A percentile compares a stretch with the other conserved stretches of the same genome.
Evolutionary conservation across 2,797 vertebrate genomes (phyloP).

Genomic region (Sebastes steindachneri): DNA sequence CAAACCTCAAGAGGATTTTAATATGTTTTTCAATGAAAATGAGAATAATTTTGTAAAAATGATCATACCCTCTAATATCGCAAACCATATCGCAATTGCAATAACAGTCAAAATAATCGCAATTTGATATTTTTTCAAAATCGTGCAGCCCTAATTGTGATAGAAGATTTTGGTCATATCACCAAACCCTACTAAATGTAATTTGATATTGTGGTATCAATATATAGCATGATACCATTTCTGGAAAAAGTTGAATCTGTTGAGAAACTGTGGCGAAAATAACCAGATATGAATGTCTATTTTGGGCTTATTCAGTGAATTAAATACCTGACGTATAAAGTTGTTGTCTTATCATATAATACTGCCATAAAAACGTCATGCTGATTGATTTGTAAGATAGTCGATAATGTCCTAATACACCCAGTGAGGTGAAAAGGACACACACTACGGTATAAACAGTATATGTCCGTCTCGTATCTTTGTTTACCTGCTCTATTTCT

Average conservation of each 20-base stretch:
- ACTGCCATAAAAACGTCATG: not conserved
- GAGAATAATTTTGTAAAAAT: too few species aligned
- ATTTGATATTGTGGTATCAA: not conserved
- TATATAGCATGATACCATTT: not conserved
- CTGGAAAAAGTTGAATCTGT: not conserved
- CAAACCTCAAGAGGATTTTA: too few species aligned
- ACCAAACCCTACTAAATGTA: not conserved
- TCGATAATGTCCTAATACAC: not conserved
- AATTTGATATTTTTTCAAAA: too few species aligned
- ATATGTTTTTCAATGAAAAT: too few species aligned
- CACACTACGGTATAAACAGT: not conserved
- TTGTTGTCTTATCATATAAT: not conserved
- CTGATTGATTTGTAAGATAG: not conserved
- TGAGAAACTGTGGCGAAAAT: not conserved
- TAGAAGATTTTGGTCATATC: too few species aligned
- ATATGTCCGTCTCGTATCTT: not conserved
- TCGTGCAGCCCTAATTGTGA: too few species aligned
- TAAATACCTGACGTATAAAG: not conserved
- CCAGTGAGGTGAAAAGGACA: not conserved
- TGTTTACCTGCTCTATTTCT: slow-evolving; percentile 18
- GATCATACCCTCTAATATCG: too few species aligned
- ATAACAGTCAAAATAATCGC: rapidly evolving
- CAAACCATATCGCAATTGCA: too few species aligned
- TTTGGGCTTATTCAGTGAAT: not conserved
- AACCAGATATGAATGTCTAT: not conserved